phyloP scores from a whole-genome alignment of 2,888 invertebrate species.

The Eupithecia subfuscata region DNA sequence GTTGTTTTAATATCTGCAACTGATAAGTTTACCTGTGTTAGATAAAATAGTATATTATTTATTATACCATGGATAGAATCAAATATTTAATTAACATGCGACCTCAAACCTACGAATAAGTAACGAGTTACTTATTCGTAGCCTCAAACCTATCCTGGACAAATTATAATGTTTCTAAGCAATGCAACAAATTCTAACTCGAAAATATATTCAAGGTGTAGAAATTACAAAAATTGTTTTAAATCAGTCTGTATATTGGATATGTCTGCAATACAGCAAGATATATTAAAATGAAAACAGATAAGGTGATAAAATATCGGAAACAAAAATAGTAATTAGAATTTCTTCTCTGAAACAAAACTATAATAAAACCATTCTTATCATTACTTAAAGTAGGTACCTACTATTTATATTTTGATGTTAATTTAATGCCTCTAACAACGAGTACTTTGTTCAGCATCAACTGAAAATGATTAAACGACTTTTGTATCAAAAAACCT shows the following conservation, averaged over 20 bases:
- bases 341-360: constrained; percentile 83
- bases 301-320: constrained; percentile 82
- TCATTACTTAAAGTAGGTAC: constrained; percentile 79
- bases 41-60: no score
- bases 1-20: constrained; percentile 8
- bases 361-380: constrained; percentile 82
- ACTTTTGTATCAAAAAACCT: constrained; percentile 75
- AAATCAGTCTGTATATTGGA: constrained; percentile 85
- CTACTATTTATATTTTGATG: constrained; percentile 79
- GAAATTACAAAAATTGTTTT: constrained; percentile 62
- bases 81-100: background rate
- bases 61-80: background rate
- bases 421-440: constrained; percentile 81
- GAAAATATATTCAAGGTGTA: background rate
- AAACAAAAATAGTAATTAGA: constrained; percentile 84
- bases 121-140: no score
- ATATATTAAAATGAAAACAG: constrained; percentile 84
- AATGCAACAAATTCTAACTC: background rate
- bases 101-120: background rate
- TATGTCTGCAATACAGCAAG: constrained; percentile 85
- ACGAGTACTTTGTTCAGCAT: constrained; percentile 79
- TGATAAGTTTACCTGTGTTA: background rate
- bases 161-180: background rate
- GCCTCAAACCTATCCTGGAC: background rate
- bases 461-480: constrained; percentile 73